Conservation (phyloP, 2,888 invertebrate species). For the Drosophila dives region DNA sequence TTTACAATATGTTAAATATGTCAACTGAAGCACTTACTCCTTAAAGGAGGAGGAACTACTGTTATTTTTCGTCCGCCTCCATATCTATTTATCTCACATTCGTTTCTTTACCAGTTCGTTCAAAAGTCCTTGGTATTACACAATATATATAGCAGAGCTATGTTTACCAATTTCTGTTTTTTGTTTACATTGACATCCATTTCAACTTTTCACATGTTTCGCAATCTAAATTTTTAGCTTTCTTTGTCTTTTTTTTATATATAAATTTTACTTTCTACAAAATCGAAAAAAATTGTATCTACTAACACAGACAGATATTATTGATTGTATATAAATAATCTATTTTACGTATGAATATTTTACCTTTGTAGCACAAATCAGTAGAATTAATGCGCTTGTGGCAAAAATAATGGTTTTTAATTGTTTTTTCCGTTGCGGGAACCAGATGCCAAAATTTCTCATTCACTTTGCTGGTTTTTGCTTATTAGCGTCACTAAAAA, state of each 20-base stretch:
- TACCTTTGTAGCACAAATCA: conserved; percentile 45
- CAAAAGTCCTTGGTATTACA: conserved; percentile 8
- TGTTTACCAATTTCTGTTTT: conserved; percentile 20
- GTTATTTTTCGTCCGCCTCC: background rate
- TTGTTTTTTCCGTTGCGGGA: conserved; percentile 12
- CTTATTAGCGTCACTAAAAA: conserved; percentile 43
- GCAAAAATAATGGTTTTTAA: conserved; percentile 22
- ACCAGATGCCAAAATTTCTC: conserved; percentile 33
- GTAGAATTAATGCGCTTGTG: conserved; percentile 21
- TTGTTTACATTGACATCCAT: conserved; percentile 43
- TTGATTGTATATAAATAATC: conserved; percentile 2
- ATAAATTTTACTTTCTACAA: background rate
- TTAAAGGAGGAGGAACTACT: background rate
- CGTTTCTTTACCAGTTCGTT: background rate
- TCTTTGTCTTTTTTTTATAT: background rate
- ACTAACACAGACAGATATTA: background rate
- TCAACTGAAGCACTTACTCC: conserved; percentile 7
- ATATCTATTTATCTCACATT: background rate
- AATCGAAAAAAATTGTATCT: conserved; percentile 23
- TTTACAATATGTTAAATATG: conserved; percentile 9
- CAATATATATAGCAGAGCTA: conserved; percentile 10
- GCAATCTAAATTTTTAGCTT: conserved; percentile 16
- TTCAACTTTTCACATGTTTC: conserved; percentile 35
- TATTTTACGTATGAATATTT: conserved; percentile 13
- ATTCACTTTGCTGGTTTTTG: conserved; percentile 23